Conservation (phyloP, 2,797 vertebrate genomes). For the Fistularia commersonii region DNA sequence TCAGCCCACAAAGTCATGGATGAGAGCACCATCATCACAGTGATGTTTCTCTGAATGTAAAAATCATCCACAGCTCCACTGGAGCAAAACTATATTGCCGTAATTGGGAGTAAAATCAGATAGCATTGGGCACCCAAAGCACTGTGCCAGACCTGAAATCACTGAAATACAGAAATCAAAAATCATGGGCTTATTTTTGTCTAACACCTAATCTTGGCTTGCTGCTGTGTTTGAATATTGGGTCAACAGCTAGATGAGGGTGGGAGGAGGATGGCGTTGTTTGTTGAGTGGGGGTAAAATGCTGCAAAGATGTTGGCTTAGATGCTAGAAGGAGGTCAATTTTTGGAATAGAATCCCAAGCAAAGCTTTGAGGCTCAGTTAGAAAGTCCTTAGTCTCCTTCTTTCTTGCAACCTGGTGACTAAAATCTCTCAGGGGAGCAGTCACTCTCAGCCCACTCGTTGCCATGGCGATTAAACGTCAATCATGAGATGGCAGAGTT, state of each 20-base stretch:
- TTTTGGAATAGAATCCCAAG: slow-evolving; percentile 13
- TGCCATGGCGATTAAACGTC: slow-evolving; percentile 69
- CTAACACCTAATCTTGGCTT: slow-evolving; percentile 33
- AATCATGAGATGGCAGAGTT: slow-evolving; percentile 53
- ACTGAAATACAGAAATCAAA: slow-evolving; percentile 25
- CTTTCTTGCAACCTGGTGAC: slow-evolving; percentile 36
- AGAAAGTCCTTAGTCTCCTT: slow-evolving; percentile 27
- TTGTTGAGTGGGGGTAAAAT: slow-evolving; percentile 5
- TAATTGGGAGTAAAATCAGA: too few relatives aligned
- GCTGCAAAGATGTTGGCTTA: slow-evolving; percentile 18
- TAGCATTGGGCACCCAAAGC: too few relatives aligned
- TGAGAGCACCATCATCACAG: too few relatives aligned
- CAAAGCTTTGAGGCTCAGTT: slow-evolving; percentile 6
- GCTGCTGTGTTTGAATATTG: slow-evolving; percentile 26
- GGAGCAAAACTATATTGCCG: too few relatives aligned
- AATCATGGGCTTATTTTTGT: slow-evolving; percentile 23
- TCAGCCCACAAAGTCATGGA: too few relatives aligned
- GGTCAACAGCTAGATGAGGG: slow-evolving; percentile 39
- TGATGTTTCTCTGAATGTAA: too few relatives aligned
- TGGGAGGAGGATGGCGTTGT: background rate
- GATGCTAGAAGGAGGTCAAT: background rate
- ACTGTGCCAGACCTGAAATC: background rate
- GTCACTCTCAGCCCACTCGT: slow-evolving; percentile 51
- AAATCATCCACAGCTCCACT: too few relatives aligned
- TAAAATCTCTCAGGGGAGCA: slow-evolving; percentile 54